phyloP scores from a whole-genome alignment of 2,113 vertebrate species.

The Crotalus helleri region DNA sequence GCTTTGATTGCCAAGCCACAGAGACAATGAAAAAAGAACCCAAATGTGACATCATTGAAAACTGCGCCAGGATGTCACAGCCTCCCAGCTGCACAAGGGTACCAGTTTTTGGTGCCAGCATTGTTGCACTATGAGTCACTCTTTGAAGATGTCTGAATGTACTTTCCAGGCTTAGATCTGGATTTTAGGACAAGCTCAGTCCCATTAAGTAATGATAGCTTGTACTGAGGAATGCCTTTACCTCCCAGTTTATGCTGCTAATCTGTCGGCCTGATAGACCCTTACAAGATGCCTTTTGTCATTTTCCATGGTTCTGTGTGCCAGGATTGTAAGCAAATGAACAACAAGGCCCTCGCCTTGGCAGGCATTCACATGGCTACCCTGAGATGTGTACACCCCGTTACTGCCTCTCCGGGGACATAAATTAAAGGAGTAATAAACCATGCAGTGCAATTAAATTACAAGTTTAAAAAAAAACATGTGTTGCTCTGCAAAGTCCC shows the following conservation, averaged over 20 bases:
- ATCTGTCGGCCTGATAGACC: slow-evolving; percentile 76
- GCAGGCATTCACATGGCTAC: slow-evolving; percentile 74
- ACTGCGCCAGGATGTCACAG: neutral
- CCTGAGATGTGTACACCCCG: slow-evolving; percentile 68
- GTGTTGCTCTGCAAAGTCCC: slow-evolving; percentile 64
- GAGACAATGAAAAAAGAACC: neutral
- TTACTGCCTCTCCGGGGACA: slow-evolving; percentile 70
- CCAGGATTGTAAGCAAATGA: slow-evolving; percentile 72
- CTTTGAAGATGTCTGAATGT: neutral
- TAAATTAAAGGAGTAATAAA: slow-evolving; percentile 75
- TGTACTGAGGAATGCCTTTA: slow-evolving; percentile 64
- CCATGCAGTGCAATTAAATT: slow-evolving; percentile 72
- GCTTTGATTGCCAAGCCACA: neutral
- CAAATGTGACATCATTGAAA: no score
- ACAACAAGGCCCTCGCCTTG: slow-evolving; percentile 67
- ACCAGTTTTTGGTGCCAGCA: neutral
- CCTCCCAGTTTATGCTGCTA: slow-evolving; percentile 68
- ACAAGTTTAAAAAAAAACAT: slow-evolving; percentile 54
- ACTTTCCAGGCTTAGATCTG: slow-evolving; percentile 61
- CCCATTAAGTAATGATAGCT: slow-evolving; percentile 74
- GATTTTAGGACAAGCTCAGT: slow-evolving; percentile 69
- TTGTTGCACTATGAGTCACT: neutral
- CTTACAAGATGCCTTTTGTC: slow-evolving; percentile 77
- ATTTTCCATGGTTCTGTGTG: slow-evolving; percentile 71
- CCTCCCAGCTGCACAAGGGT: neutral